Evolutionary conservation across 2,797 vertebrate genomes (phyloP).

Genomic region (Anolis apletophallus): DNA sequence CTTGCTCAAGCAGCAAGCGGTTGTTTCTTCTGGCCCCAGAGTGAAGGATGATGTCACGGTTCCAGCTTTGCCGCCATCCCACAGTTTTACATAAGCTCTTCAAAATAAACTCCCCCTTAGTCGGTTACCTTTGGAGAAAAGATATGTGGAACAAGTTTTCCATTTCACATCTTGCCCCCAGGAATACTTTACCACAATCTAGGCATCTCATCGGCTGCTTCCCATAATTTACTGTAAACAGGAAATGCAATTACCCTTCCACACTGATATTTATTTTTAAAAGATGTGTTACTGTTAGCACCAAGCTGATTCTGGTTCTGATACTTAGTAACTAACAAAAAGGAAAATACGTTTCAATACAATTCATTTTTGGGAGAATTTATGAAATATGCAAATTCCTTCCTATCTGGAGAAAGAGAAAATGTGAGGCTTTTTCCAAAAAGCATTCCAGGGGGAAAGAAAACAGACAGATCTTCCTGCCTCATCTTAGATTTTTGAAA

Average conservation of each 20-base stretch:
- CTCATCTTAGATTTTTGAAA: no score
- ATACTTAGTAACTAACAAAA: background rate
- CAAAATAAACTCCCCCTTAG: constrained; percentile 25
- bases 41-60: constrained; percentile 74
- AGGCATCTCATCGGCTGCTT: constrained; percentile 3
- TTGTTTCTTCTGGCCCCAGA: constrained; percentile 66
- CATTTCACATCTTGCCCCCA: background rate
- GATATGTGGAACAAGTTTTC: constrained; percentile 18
- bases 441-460: no score
- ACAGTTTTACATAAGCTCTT: constrained; percentile 18
- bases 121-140: constrained; percentile 46
- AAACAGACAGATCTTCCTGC: no score
- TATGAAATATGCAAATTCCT: no score
- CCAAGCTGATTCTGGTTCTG: background rate
- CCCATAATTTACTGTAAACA: constrained; percentile 44
- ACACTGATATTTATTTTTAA: background rate
- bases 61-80: constrained; percentile 34
- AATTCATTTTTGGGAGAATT: no score
- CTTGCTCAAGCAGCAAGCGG: constrained; percentile 11
- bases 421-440: no score
- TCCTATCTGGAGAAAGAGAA: no score
- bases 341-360: background rate
- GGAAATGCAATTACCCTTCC: constrained; percentile 41
- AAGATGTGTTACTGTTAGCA: background rate
- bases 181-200: constrained; percentile 47